These are phyloP conservation scores for Tapirus indicus DNA, from an alignment of 2,797 vertebrate genomes.

Conservation along the genomic window DNA sequence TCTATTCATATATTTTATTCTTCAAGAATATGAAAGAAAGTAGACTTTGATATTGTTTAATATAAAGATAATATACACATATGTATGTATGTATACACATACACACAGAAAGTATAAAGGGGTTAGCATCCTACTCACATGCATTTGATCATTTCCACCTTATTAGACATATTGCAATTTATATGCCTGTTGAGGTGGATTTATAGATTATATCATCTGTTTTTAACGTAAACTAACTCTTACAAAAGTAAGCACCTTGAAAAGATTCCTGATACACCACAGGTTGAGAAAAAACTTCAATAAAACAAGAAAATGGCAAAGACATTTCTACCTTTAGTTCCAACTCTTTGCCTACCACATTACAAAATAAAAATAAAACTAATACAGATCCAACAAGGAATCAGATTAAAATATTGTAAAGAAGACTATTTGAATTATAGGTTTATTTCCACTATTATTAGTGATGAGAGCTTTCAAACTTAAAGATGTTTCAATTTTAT, in stretches of 20 bases:
- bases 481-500: constrained; percentile 4
- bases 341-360: background rate
- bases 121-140: background rate
- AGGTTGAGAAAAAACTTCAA: background rate
- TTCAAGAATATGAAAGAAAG: background rate
- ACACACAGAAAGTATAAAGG: background rate
- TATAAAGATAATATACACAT: background rate
- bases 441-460: background rate
- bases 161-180: background rate
- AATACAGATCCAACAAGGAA: background rate
- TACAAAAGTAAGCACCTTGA: background rate
- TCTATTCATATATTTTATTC: background rate
- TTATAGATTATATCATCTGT: background rate
- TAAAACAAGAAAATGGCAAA: background rate
- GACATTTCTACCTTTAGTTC: background rate
- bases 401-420: background rate
- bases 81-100: background rate
- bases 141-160: background rate
- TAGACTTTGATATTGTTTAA: background rate
- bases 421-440: background rate
- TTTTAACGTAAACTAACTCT: background rate
- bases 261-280: background rate
- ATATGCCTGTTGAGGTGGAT: background rate
- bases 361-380: background rate
- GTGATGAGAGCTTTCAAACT: background rate